Evolutionary conservation across 1,140 invertebrate species (phyloP), one percentile per base, ranked within the genome.

Genomic region (Coboldia fuscipes): DNA sequence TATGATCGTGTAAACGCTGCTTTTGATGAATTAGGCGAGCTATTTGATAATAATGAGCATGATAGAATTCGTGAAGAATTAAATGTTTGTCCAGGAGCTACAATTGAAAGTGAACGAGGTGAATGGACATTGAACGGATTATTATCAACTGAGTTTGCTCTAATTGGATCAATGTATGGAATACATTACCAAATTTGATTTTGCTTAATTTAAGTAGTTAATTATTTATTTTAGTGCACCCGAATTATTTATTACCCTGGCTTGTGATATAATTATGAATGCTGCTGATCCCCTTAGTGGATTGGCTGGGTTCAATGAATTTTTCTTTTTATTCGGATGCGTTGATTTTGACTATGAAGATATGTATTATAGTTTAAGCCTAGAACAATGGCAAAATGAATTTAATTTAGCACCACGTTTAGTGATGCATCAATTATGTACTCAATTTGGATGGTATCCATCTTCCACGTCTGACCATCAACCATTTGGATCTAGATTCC

Each of bases 371-470:
- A n/a, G n/a, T n/a, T n/a, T n/a, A n/a, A n/a, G n/a, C n/a, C n/a
- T n/a, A n/a, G n/a, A n/a, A n/a, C n/a, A n/a, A n/a, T n/a, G n/a
- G n/a, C n/a, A n/a, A n/a, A n/a, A n/a, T n/a, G n/a, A n/a, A n/a
- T n/a, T n/a, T n/a, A n/a, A 5, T 24, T 26, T 35, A 19, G 4
- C 13, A 52, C 72, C 51, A 37, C 64, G 71, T 8, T 68, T 71
- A 27, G 85, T 81, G 81, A 65, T 61, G 15, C 82, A 79, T 44
- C 80, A 85, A 52, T 83, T 77, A 0, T 88, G 82, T 51, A 73
- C 70, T 12, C 80, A 86, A 51, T 88, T 75, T 44, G 81, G 78
- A 21, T 85, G 72, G 54, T 85, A 68, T 53, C 78, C 83, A 54
- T 74, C 72, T 1, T 68, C 76, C 0, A 66, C 65, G 36, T 62